Evolutionary conservation across 2,888 invertebrate genomes (phyloP), one percentile per base, ranked within the genome.

Genomic region (Myathropa florea): DNA sequence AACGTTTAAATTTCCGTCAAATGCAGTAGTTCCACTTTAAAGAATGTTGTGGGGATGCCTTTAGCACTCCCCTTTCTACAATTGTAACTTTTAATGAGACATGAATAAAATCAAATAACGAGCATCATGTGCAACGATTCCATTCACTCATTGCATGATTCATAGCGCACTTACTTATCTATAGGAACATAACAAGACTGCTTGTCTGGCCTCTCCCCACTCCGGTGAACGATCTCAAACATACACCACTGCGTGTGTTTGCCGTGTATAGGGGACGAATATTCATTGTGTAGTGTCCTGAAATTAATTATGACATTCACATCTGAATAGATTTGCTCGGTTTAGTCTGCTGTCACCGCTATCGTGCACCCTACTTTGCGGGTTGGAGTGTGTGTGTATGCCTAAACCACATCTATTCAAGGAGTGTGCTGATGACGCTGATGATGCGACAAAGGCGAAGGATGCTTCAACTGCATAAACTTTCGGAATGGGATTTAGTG

Each of bases 231-330:
- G 46, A 72, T 61, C 55, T 71, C 70, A 61, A 67, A 61, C 33
- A 26, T 57, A 64, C 57, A 57, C 14, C n/a, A 57, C 12, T 23
- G 24, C 23, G 10, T 75, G 53, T 55, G 63, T 64, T 72, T 57
- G 63, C 26, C 33, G 10, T 23, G 26, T 65, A n/a, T 60, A 33
- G 14, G 10, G 46, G 21, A 77, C 60, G 65, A 33, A 70, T 75
- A 36, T 77, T 60, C 59, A 83, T 53, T 83, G 78, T 82, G 82
- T 65, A 79, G 78, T 86, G 83, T 78, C 78, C 83, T 86, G 78
- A 83, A 86, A 86, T 86, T 86, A 86, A 83, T 86, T 83, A 86
- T 86, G 83, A 86, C 86, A 78, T 86, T 86, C 86, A 83, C 61
- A 86, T 67, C 64, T 83, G 83, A 86, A 86, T 83, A 75, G 73